These are phyloP conservation scores for Cheilosia scutellata DNA, from an alignment of 2,888 invertebrate genomes.

Conservation along the genomic window DNA sequence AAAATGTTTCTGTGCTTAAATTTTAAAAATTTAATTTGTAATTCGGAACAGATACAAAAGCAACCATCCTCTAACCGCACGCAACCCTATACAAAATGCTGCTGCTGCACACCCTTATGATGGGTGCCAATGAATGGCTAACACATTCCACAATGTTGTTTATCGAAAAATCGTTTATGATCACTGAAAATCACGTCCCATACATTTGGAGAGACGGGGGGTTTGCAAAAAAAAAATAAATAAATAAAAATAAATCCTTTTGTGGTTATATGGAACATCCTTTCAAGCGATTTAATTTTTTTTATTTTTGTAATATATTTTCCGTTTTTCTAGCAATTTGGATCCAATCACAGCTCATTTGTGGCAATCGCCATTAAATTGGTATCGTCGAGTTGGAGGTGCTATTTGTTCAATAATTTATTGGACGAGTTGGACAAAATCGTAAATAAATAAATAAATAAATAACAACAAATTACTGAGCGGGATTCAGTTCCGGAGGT, in stretches of 20 bases:
- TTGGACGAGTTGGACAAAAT: not conserved
- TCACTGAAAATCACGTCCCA: constrained; percentile 1
- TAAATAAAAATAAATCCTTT: constrained; percentile 2
- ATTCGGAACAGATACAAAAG: too few relatives aligned
- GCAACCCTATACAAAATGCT: too few relatives aligned
- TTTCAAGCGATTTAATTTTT: constrained; percentile 34
- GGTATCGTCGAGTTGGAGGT: not conserved
- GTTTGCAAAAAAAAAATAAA: not conserved
- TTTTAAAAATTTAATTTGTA: too few relatives aligned
- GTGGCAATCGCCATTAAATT: constrained; percentile 40
- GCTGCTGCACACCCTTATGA: not conserved
- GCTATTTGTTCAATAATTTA: constrained; percentile 30
- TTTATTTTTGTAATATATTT: constrained; percentile 10
- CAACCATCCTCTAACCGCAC: too few relatives aligned
- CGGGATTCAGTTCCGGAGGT: constrained; percentile 9
- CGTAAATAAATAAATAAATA: not conserved
- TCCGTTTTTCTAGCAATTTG: constrained; percentile 26
- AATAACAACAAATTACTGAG: constrained; percentile 2
- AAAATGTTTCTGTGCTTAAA: too few relatives aligned
- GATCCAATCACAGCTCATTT: constrained; percentile 59
- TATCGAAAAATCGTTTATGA: not conserved
- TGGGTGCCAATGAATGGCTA: not conserved
- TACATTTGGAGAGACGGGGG: not conserved
- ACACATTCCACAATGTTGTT: not conserved
- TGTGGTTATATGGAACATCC: constrained; percentile 16